These are phyloP conservation scores for Chironomus tentans DNA, from an alignment of 2,888 invertebrate genomes.

Conservation along the genomic window DNA sequence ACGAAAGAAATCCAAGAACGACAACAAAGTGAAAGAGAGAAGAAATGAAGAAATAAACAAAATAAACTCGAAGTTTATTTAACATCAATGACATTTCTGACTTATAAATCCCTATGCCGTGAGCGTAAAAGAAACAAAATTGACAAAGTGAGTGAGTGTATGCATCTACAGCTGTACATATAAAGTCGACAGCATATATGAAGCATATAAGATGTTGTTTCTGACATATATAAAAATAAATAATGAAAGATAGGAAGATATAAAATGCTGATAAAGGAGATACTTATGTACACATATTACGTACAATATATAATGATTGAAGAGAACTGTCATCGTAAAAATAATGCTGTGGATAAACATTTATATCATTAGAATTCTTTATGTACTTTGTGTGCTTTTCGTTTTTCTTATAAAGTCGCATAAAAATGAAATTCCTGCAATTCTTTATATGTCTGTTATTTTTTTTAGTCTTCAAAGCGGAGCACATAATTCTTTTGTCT, in stretches of 20 bases:
- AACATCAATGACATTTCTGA: conserved; percentile 2
- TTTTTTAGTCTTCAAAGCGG: too few relatives aligned
- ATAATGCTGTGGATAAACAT: background rate
- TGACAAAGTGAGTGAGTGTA: background rate
- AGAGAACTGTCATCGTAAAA: background rate
- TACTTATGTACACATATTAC: background rate
- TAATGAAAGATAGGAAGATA: background rate
- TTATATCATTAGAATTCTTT: background rate
- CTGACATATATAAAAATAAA: background rate
- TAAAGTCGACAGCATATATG: background rate
- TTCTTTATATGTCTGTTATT: too few relatives aligned
- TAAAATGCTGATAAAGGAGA: background rate
- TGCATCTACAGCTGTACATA: background rate
- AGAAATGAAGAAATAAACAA: background rate
- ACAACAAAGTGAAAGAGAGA: background rate
- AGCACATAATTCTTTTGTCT: too few relatives aligned
- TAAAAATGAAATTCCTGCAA: background rate
- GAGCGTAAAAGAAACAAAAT: background rate
- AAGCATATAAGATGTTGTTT: background rate
- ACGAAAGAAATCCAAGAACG: background rate
- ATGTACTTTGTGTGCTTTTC: background rate
- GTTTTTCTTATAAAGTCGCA: background rate
- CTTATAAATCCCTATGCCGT: conserved; percentile 10
- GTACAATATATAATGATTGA: background rate
- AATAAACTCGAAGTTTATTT: conserved; percentile 6